A percentile compares a stretch with the other conserved stretches of the same genome.
phyloP scores from a whole-genome alignment of 2,888 invertebrate genomes.

The Chironomus tentans region DNA sequence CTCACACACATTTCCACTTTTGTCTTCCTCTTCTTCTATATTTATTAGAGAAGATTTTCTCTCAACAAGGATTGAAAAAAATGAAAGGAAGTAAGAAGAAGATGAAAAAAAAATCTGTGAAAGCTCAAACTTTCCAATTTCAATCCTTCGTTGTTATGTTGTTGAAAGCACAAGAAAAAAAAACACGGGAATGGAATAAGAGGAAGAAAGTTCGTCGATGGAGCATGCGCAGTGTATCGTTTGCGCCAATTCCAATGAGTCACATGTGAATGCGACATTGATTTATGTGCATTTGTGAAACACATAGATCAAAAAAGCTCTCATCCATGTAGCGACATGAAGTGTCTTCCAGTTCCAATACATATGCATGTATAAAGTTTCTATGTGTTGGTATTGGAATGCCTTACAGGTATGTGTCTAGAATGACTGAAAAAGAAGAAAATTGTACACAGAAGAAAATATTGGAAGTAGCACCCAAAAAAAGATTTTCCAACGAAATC shows the following conservation, averaged over 20 bases:
- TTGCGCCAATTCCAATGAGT: slow-evolving; percentile 10
- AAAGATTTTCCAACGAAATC: slow-evolving; percentile 2
- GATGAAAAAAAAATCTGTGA: background rate
- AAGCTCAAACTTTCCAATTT: background rate
- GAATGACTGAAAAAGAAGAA: too few species aligned
- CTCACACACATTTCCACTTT: background rate
- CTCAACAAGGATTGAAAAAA: too few species aligned
- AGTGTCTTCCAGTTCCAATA: background rate
- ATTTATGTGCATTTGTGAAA: slow-evolving; percentile 8
- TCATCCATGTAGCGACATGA: background rate
- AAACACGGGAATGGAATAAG: background rate
- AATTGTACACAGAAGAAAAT: background rate
- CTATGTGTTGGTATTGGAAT: too few species aligned
- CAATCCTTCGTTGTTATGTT: slow-evolving; percentile 3
- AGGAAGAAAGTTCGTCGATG: slow-evolving; percentile 14
- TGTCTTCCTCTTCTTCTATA: background rate
- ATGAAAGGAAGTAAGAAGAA: too few species aligned
- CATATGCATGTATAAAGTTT: too few species aligned
- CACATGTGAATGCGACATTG: slow-evolving; percentile 23
- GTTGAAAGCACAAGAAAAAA: background rate
- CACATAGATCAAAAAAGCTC: background rate
- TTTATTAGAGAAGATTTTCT: background rate
- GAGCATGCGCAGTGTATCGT: slow-evolving; percentile 3
- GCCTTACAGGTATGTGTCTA: too few species aligned
- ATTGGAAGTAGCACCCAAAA: background rate